A percentile compares a stretch with the other conserved stretches of the same genome.
Conservation (phyloP, 2,888 invertebrate genomes). For the Harmothoe impar region DNA sequence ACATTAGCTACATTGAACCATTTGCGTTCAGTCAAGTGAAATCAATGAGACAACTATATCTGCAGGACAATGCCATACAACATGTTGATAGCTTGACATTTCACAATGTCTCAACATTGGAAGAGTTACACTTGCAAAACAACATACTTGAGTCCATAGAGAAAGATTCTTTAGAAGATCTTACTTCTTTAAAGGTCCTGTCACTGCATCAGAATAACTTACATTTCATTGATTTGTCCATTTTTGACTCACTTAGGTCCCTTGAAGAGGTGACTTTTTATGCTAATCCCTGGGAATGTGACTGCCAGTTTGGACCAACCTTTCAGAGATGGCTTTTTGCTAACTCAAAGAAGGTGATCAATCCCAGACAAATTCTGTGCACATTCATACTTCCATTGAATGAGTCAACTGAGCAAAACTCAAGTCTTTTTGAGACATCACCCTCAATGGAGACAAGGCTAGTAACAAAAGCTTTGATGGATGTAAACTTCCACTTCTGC, state of each 20-base stretch:
- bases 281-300: constrained; percentile 23
- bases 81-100: not conserved
- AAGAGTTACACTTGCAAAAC: not conserved
- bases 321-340: constrained; percentile 25
- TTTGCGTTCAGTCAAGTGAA: not conserved
- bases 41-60: not conserved
- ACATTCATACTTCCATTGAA: not conserved
- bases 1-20: not conserved
- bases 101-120: constrained; percentile 3
- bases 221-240: not conserved
- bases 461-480: not conserved
- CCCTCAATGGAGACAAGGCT: too few species aligned
- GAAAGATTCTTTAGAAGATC: not conserved
- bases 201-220: not conserved
- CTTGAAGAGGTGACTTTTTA: not conserved
- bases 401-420: not conserved
- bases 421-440: not conserved
- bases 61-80: not conserved
- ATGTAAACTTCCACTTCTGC: not conserved
- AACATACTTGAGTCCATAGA: not conserved
- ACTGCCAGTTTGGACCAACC: constrained; percentile 5
- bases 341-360: not conserved
- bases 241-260: not conserved
- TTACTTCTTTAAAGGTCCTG: not conserved
- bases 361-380: not conserved